Base-by-base conservation (phyloP, 2,113 vertebrate species). In the Monopterus albus region DNA sequence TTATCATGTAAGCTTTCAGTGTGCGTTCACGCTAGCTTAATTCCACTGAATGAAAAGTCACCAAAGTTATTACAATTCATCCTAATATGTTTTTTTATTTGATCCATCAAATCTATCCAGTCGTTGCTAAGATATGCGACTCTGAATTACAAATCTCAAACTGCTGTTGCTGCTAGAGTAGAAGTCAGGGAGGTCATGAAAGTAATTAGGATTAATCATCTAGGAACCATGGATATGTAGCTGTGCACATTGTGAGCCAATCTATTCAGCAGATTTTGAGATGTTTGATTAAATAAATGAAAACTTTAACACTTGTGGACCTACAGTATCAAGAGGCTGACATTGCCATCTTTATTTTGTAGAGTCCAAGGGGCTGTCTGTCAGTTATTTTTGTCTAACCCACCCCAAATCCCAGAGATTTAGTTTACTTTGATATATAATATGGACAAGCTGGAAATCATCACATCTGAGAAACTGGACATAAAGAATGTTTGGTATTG, bases 231-330 rank as follows among this genome's bases (percentile, higher is more conserved):
- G 14, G 29, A 21, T 25, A n/a, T 31, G n/a, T n/a, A n/a, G n/a
- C 18, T 55, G 40, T 0, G n/a, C 12, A 15, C n/a, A 62, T 45
- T 21, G 13, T 25, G 29, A 63, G 2, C 1, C 8, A 9, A 25
- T 31, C 29, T 28, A 35, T 58, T 25, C 7, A 8, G 35, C n/a
- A 73, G 36, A 55, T 51, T 6, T 28, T 52, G 57, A 72, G 17
- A 42, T 60, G 20, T 33, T 31, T 45, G 8, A 9, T 10, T 12
- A 4, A 36, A 56, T 35, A 53, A 23, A 1, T 15, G 13, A 38
- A 56, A 29, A 14, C 23, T 49, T 14, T 49, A 6, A 26, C 46
- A 11, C 23, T 33, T n/a, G n/a, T n/a, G n/a, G n/a, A n/a, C n/a
- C n/a, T n/a, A n/a, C n/a, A n/a, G n/a, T n/a, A n/a, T n/a, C n/a